Evolutionary conservation across 1,140 invertebrate genomes (phyloP).

Genomic region (Metaphire vulgaris): DNA sequence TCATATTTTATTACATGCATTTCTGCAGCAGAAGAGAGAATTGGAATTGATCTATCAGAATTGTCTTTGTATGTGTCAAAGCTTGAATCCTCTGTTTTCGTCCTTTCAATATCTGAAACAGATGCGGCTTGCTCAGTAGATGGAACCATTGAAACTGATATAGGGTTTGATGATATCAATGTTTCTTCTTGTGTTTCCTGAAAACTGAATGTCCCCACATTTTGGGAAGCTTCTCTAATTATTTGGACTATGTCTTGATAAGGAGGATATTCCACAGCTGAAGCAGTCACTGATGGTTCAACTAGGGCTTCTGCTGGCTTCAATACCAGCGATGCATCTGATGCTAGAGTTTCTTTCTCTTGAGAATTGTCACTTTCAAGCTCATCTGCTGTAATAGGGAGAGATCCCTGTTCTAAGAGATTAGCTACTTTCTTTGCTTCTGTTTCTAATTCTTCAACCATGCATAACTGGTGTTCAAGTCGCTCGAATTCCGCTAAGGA

Average conservation of each 20-base stretch:
- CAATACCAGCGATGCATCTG: not conserved
- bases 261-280: conserved; percentile 16
- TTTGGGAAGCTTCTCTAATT: conserved; percentile 55
- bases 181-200: conserved; percentile 60
- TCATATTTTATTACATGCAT: too few relatives aligned
- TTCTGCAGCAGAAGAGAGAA: too few relatives aligned
- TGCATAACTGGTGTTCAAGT: conserved; percentile 42
- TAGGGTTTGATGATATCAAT: too few relatives aligned
- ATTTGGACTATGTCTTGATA: conserved; percentile 30
- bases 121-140: too few relatives aligned
- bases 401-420: conserved; percentile 71
- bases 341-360: not conserved
- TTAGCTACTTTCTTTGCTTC: conserved; percentile 56
- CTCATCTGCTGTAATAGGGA: conserved; percentile 44
- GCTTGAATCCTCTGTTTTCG: too few relatives aligned
- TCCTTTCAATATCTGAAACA: too few relatives aligned
- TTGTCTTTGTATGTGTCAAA: too few relatives aligned
- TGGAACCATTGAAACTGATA: too few relatives aligned
- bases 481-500: conserved; percentile 48
- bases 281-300: not conserved
- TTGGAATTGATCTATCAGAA: too few relatives aligned
- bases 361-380: conserved; percentile 7
- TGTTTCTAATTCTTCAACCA: conserved; percentile 43
- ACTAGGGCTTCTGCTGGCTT: not conserved
- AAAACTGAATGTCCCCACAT: conserved; percentile 62